These are phyloP conservation scores for Malurus melanocephalus DNA, from an alignment of 2,113 vertebrate species.

Conservation along the genomic window DNA sequence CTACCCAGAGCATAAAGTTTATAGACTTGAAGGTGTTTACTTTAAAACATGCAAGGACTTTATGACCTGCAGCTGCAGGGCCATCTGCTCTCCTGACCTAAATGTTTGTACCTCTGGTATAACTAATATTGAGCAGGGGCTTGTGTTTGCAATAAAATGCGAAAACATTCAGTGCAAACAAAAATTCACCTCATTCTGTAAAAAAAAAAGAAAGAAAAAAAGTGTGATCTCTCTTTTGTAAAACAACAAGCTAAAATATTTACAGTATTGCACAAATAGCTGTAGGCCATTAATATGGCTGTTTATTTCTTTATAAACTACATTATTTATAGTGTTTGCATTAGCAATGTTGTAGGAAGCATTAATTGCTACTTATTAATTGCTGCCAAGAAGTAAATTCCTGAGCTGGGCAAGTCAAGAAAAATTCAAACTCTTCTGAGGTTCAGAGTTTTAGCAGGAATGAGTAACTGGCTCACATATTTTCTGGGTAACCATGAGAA, in stretches of 20 bases:
- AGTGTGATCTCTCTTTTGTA: conserved; percentile 61
- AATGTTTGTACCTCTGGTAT: conserved; percentile 73
- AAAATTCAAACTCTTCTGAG: neutral
- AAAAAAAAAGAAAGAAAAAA: neutral
- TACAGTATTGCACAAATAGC: conserved; percentile 64
- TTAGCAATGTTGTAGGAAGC: conserved; percentile 47
- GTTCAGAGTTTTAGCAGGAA: neutral
- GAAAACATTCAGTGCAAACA: conserved; percentile 40
- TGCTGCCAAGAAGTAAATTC: conserved; percentile 53
- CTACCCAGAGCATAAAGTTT: neutral
- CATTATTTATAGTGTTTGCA: conserved; percentile 58
- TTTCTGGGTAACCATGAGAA: neutral
- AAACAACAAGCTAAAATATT: conserved; percentile 71
- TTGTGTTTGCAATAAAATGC: conserved; percentile 47
- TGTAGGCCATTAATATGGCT: conserved; percentile 42
- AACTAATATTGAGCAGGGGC: conserved; percentile 62
- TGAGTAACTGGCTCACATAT: neutral
- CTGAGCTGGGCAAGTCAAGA: conserved; percentile 37
- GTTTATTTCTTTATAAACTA: conserved; percentile 67
- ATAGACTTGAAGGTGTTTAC: conserved; percentile 58
- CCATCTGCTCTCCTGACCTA: conserved; percentile 67
- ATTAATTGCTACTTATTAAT: conserved; percentile 66
- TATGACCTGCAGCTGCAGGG: conserved; percentile 65
- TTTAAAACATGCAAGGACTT: conserved; percentile 56
- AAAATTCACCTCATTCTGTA: conserved; percentile 47